These are phyloP conservation scores for Sandelia bainsii DNA, from an alignment of 2,797 vertebrate species.

Conservation along the genomic window DNA sequence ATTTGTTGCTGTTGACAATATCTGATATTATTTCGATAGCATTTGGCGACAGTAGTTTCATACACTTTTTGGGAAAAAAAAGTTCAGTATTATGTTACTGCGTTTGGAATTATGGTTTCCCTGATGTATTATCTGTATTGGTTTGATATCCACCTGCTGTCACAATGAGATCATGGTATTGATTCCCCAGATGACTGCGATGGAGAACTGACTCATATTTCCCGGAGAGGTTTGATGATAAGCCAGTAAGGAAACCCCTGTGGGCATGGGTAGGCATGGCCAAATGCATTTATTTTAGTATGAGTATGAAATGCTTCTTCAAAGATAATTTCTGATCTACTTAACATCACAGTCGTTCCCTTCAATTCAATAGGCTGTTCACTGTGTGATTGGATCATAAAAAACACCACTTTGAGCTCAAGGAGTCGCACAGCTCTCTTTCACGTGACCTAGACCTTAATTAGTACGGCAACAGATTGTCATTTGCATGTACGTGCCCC, in stretches of 20 bases:
- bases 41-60: not conserved
- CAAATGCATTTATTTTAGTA: constrained; percentile 18
- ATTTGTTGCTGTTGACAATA: not conserved
- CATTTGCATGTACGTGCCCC: constrained; percentile 78
- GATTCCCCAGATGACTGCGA: constrained; percentile 61
- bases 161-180: constrained; percentile 72
- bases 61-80: constrained; percentile 12
- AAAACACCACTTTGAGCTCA: constrained; percentile 38
- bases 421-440: constrained; percentile 43
- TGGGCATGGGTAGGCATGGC: constrained; percentile 38
- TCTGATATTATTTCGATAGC: constrained; percentile 1
- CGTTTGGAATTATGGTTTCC: constrained; percentile 34
- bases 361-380: constrained; percentile 33
- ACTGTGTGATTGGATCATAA: constrained; percentile 45
- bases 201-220: constrained; percentile 71
- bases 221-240: constrained; percentile 58
- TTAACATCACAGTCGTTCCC: constrained; percentile 24
- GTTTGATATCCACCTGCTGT: constrained; percentile 59
- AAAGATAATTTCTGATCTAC: constrained; percentile 32
- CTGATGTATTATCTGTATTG: constrained; percentile 48
- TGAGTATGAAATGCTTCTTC: constrained; percentile 23
- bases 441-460: constrained; percentile 75
- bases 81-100: constrained; percentile 43
- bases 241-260: constrained; percentile 56
- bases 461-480: constrained; percentile 81